These are phyloP conservation scores for Zaprionus inermis DNA, from an alignment of 1,140 invertebrate species.

Conservation along the genomic window DNA sequence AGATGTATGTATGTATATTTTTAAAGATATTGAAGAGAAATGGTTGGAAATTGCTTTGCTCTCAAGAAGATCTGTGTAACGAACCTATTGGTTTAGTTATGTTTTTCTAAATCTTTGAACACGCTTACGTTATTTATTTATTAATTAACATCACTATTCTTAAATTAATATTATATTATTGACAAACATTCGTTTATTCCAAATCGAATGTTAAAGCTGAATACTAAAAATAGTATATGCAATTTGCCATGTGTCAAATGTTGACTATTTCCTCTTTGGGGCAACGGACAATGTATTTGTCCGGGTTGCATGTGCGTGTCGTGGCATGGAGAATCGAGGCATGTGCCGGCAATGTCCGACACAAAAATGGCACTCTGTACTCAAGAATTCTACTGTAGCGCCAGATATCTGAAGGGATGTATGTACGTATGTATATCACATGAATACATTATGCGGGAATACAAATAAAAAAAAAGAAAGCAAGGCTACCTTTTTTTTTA, in stretches of 20 bases:
- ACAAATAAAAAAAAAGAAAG: no score
- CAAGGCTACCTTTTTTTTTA: no score
- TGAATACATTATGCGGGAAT: background rate
- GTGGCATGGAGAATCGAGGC: conserved; percentile 14
- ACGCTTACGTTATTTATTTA: no score
- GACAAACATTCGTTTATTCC: background rate
- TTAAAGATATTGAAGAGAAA: background rate
- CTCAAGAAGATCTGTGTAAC: background rate
- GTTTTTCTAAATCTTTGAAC: no score
- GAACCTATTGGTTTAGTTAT: background rate
- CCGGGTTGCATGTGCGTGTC: conserved; percentile 13
- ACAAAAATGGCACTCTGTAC: conserved; percentile 27
- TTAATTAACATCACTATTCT: no score
- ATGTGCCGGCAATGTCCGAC: conserved; percentile 9
- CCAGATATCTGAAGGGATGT: conserved; percentile 5
- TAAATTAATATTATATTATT: no score
- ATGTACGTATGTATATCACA: background rate
- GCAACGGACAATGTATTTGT: conserved; percentile 8
- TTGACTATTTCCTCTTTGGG: conserved; percentile 1
- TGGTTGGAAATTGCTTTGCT: background rate
- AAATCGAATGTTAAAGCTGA: no score
- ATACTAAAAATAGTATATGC: background rate
- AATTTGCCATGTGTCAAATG: conserved; percentile 19
- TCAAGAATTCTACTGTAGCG: background rate
- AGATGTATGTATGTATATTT: background rate